phyloP scores from a whole-genome alignment of 1,140 invertebrate genomes.

The Drosophila nebulosa region DNA sequence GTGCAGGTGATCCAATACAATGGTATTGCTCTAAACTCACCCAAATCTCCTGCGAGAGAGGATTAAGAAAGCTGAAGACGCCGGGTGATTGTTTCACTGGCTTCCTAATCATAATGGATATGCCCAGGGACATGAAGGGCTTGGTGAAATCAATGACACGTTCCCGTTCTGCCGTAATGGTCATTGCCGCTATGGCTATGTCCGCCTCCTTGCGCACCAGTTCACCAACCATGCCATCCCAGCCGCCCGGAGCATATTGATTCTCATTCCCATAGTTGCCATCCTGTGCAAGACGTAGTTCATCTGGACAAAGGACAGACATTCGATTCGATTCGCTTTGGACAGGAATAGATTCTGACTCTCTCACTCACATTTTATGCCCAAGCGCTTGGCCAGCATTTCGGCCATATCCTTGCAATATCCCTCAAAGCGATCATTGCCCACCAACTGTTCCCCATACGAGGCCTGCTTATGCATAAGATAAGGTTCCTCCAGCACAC shows the following conservation, averaged over 20 bases:
- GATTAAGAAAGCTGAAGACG: slow-evolving; percentile 98
- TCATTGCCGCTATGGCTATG: slow-evolving; percentile 96
- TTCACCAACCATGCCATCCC: slow-evolving; percentile 98
- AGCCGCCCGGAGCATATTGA: slow-evolving; percentile 88
- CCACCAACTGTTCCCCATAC: slow-evolving; percentile 84
- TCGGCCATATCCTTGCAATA: slow-evolving; percentile 97
- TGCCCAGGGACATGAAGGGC: slow-evolving; percentile 98
- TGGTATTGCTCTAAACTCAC: slow-evolving; percentile 82
- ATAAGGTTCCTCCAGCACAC: slow-evolving; percentile 92
- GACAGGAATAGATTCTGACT: no score
- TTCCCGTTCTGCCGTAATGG: slow-evolving; percentile 96
- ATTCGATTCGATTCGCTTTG: not conserved
- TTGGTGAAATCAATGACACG: slow-evolving; percentile 98
- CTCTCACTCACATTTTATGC: slow-evolving; percentile 90
- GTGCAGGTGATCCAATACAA: no score
- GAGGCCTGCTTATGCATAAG: slow-evolving; percentile 88
- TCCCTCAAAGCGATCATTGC: slow-evolving; percentile 94
- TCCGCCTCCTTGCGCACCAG: slow-evolving; percentile 97
- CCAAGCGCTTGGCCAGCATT: slow-evolving; percentile 89
- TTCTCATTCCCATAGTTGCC: slow-evolving; percentile 92
- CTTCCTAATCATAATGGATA: slow-evolving; percentile 98
- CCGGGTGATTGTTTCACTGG: slow-evolving; percentile 95
- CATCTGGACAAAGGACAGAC: slow-evolving; percentile 84
- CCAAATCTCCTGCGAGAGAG: slow-evolving; percentile 98
- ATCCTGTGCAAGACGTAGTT: slow-evolving; percentile 91